Evolutionary conservation across 2,797 vertebrate genomes (phyloP).

Genomic region (Hydrolagus colliei): DNA sequence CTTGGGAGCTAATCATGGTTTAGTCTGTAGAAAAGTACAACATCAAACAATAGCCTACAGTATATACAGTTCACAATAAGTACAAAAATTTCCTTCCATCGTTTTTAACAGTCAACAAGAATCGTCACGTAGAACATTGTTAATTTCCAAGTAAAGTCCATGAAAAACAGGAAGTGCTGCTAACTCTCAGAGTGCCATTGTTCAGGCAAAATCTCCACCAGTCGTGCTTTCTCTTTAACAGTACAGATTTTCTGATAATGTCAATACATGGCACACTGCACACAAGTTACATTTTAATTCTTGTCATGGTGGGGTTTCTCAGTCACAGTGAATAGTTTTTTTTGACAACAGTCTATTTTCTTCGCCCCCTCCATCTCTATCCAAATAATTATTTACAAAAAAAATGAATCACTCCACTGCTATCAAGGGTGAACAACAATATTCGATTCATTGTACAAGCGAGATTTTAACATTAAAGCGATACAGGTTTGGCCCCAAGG

Average conservation of each 20-base stretch:
- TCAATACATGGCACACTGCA: background rate
- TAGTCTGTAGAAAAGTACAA: background rate
- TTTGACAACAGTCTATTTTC: too few relatives aligned
- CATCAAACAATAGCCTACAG: constrained; percentile 14
- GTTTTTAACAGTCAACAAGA: constrained; percentile 28
- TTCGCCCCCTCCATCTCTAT: too few relatives aligned
- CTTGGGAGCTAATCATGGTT: too few relatives aligned
- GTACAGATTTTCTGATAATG: background rate
- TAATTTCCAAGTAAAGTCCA: background rate
- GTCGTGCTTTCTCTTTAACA: background rate
- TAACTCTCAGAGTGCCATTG: constrained; percentile 19
- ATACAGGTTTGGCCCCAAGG: background rate
- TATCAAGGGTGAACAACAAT: background rate
- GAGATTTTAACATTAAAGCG: background rate
- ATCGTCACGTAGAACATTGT: constrained; percentile 14
- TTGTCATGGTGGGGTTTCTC: constrained; percentile 4
- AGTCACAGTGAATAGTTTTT: background rate
- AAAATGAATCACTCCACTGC: background rate
- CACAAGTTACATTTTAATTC: background rate
- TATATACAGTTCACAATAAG: constrained; percentile 21
- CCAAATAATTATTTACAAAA: background rate
- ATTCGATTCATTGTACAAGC: too few relatives aligned
- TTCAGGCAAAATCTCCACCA: constrained; percentile 23
- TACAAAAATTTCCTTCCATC: background rate
- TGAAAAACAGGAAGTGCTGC: constrained; percentile 23